phyloP scores from a whole-genome alignment of 2,797 vertebrate species.

The Parotocinclus haroldoi region DNA sequence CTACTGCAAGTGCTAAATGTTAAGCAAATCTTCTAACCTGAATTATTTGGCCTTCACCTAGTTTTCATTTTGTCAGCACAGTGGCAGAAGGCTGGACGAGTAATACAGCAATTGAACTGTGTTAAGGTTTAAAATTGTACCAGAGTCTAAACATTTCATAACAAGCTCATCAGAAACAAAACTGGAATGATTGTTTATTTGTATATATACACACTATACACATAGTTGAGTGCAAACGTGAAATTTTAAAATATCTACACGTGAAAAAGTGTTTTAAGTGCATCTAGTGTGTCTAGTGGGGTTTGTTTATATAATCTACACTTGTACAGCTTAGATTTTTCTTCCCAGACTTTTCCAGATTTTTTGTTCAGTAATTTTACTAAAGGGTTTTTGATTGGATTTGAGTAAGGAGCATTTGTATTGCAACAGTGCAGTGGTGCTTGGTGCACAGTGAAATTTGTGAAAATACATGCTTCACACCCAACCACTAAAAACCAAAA shows the following conservation, averaged over 20 bases:
- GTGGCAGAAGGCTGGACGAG: conserved; percentile 29
- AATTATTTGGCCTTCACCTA: too few species aligned
- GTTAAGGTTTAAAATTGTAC: conserved; percentile 29
- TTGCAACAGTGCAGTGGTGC: not conserved
- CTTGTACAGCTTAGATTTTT: not conserved
- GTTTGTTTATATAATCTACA: not conserved
- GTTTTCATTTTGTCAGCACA: not conserved
- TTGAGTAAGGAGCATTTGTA: not conserved
- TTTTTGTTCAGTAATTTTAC: not conserved
- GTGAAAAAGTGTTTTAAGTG: not conserved
- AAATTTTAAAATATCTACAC: conserved; percentile 4
- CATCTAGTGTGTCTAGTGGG: conserved; percentile 5
- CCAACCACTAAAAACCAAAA: too few species aligned
- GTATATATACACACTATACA: not conserved
- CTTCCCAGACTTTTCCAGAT: too few species aligned
- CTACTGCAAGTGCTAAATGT: too few species aligned
- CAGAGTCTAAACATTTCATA: conserved; percentile 25
- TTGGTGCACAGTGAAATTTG: conserved; percentile 24
- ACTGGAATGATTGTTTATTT: not conserved
- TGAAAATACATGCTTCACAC: conserved; percentile 9
- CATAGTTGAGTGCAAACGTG: conserved; percentile 26
- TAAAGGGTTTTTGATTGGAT: not conserved
- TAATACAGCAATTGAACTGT: conserved; percentile 15
- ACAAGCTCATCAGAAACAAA: not conserved
- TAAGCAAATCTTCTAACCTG: too few species aligned